Conservation (phyloP, 2,888 invertebrate genomes). For the Volucella inanis region DNA sequence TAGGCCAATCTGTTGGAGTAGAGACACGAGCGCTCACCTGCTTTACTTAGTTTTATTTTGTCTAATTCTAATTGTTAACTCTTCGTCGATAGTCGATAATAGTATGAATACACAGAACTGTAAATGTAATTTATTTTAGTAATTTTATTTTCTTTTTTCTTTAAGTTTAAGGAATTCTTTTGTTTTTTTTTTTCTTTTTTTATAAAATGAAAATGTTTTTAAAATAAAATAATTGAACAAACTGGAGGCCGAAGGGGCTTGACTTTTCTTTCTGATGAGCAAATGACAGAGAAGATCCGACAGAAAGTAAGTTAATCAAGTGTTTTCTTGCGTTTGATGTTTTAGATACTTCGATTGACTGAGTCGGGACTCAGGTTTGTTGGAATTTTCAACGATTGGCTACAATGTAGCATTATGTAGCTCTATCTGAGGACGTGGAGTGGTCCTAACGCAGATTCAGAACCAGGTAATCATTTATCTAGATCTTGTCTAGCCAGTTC, state of each 20-base stretch:
- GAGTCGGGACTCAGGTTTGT: too few relatives aligned
- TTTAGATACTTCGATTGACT: too few relatives aligned
- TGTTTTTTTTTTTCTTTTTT: constrained; percentile 36
- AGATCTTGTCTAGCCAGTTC: too few relatives aligned
- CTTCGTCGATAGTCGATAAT: constrained; percentile 17
- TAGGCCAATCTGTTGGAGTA: constrained; percentile 8
- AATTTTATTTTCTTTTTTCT: constrained; percentile 6
- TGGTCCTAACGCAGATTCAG: too few relatives aligned
- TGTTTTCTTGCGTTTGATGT: too few relatives aligned
- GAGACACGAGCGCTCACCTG: constrained; percentile 47
- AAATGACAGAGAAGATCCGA: too few relatives aligned
- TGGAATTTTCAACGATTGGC: too few relatives aligned
- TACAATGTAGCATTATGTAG: too few relatives aligned
- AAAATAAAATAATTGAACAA: constrained; percentile 54
- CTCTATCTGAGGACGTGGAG: too few relatives aligned
- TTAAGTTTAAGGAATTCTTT: constrained; percentile 45
- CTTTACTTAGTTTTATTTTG: constrained; percentile 49
- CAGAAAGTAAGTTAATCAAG: too few relatives aligned
- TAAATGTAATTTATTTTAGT: constrained; percentile 67
- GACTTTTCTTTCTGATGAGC: too few relatives aligned
- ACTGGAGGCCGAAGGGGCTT: not conserved
- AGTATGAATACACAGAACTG: constrained; percentile 1
- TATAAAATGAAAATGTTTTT: constrained; percentile 51
- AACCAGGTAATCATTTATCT: too few relatives aligned
- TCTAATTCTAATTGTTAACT: constrained; percentile 43